Conservation (phyloP, 2,888 invertebrate genomes). For the Epinotia ramella region DNA sequence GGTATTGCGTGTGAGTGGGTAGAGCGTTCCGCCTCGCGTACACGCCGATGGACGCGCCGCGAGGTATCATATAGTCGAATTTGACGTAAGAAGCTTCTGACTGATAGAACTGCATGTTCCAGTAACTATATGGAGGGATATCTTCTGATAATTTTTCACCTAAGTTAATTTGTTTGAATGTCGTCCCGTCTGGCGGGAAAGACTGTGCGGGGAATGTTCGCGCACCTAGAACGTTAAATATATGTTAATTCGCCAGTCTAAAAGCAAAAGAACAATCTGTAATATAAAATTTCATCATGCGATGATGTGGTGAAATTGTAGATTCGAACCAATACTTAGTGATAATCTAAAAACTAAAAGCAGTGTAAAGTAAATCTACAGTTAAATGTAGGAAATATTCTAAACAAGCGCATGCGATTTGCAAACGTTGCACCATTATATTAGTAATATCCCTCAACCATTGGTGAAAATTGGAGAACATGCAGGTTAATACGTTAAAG, state of each 20-base stretch:
- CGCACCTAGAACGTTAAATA: constrained; percentile 86
- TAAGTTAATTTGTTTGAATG: constrained; percentile 95
- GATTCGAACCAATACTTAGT: constrained; percentile 46
- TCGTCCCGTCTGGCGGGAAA: constrained; percentile 96
- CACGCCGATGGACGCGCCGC: constrained; percentile 96
- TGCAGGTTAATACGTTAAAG: constrained; percentile 73
- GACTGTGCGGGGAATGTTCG: constrained; percentile 95
- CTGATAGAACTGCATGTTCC: constrained; percentile 99
- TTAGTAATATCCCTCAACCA: constrained; percentile 49
- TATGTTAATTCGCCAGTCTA: constrained; percentile 49
- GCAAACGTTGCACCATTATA: constrained; percentile 50
- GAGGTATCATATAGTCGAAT: constrained; percentile 96
- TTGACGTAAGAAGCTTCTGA: constrained; percentile 97
- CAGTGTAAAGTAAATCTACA: constrained; percentile 21
- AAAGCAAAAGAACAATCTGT: constrained; percentile 32
- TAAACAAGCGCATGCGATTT: constrained; percentile 61
- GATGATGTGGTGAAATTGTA: constrained; percentile 67
- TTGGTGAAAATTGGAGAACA: constrained; percentile 51
- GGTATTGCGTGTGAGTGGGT: constrained; percentile 98
- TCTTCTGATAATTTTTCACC: constrained; percentile 95
- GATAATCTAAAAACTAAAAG: constrained; percentile 14
- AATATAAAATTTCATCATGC: constrained; percentile 58
- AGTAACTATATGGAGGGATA: constrained; percentile 97
- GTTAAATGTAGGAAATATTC: constrained; percentile 30
- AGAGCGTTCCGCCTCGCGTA: constrained; percentile 97